Evolutionary conservation across 2,113 vertebrate genomes (phyloP), one percentile per base, ranked within the genome.

Genomic region (Phaethornis superciliosus): DNA sequence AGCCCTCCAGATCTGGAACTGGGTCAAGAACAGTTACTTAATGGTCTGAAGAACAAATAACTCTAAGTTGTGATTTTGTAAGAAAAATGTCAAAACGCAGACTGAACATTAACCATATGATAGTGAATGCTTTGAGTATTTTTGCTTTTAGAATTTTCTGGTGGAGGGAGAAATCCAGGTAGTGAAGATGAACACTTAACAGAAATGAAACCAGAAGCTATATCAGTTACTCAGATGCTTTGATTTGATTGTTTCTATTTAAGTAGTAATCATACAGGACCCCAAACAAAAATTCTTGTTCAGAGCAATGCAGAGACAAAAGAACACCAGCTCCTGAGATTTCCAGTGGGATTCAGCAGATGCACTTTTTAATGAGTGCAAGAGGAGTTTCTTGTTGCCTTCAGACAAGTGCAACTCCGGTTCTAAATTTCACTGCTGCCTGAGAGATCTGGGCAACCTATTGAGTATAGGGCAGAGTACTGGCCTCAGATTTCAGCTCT

Each of bases 1-100:
- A 95, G 69, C 49, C 89, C 84, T 65, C 95, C 70, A 87, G 74
- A 90, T 69, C 84, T 90, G 94, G 93, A 95, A 77, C 2, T 37
- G 8, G 37, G 68, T 95, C 95, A 96, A 95, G 85, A 77, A 95
- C 81, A 85, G 91, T 97, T 97, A 93, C 86, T 90, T 91, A 96
- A 97, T 90, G n/a, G 15, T 35, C 62, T 65, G 23, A 88, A 94
- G 42, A 88, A 60, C 68, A 92, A 93, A 84, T 77, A 89, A 67
- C 49, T 76, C 27, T 5, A 52, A 28, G 46, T 72, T 90, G 63
- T 67, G 28, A 21, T 79, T 89, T 92, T 85, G 10, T 62, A 76
- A 85, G 51, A 80, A 82, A 77, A 81, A 92, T 44, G 21, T 55
- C n/a, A 40, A 80, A 47, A 42, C 20, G 20, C 8, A 91, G 10